phyloP scores from a whole-genome alignment of 2,888 invertebrate genomes.

The Caenorhabditis macrosperma region DNA sequence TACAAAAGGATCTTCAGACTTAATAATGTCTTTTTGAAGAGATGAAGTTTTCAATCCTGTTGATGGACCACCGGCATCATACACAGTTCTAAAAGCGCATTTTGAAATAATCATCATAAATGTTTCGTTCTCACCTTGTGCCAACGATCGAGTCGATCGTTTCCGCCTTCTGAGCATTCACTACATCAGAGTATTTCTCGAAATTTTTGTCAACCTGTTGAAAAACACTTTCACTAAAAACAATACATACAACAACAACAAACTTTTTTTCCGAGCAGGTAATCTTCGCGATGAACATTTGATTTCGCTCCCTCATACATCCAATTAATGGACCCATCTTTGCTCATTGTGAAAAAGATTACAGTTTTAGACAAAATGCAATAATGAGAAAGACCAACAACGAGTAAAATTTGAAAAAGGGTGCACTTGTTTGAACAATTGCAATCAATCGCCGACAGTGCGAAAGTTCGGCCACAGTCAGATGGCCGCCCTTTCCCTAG shows the following conservation, averaged over 20 bases:
- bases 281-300: constrained; percentile 75
- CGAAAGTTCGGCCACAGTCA: neutral
- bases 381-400: too few relatives aligned
- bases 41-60: constrained; percentile 55
- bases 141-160: constrained; percentile 56
- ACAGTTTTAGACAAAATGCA: too few relatives aligned
- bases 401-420: too few relatives aligned
- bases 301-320: constrained; percentile 78
- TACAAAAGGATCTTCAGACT: constrained; percentile 76
- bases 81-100: constrained; percentile 40
- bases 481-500: neutral
- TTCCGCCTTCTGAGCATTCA: constrained; percentile 70
- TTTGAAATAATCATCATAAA: too few relatives aligned
- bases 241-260: neutral
- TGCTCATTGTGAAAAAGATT: constrained; percentile 45
- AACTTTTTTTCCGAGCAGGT: constrained; percentile 76
- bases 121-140: constrained; percentile 32
- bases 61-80: neutral
- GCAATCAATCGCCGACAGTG: too few relatives aligned
- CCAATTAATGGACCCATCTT: constrained; percentile 71
- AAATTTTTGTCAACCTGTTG: constrained; percentile 77
- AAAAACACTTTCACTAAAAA: constrained; percentile 20
- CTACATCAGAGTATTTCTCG: constrained; percentile 77
- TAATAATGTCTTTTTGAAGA: constrained; percentile 69
- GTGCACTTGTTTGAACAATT: too few relatives aligned